Evolutionary conservation across 1,140 invertebrate species (phyloP), one percentile per base, ranked within the genome.

Genomic region (Caerostris darwini): DNA sequence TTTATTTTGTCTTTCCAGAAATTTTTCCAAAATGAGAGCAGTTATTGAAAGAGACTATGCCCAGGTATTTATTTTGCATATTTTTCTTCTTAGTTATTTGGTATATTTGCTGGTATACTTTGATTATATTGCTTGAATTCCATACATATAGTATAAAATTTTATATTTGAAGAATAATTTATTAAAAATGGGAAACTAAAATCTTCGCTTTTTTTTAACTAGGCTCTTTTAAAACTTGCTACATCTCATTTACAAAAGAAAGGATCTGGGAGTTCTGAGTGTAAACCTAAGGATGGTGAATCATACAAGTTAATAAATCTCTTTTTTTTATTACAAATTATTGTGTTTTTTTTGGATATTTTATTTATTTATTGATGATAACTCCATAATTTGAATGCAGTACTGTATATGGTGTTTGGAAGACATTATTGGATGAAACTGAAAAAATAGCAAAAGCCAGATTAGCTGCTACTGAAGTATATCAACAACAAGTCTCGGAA

Each of bases 381-480:
- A 34, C 58, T 10, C 7, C 7, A 58, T 50, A 19, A 34, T 67
- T 82, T 14, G 34, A 34, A 34, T 34, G 34, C 95, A 99, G 98
- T 98, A 99, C 99, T 95, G 98, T 99, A 97, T 99, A 98, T 97
- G 98, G 98, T 95, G 98, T 99, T 17, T 99, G 99, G 99, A 97
- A 98, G 95, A 98, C 98, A 0, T 98, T 99, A 0, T 96, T 99
- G 94, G 98, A 99, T 96, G 99, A 99, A 96, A 99, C 99, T 95
- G 99, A 99, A 95, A 99, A 99, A 95, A 96, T 99, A 95, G 98
- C 98, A 2, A 97, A 98, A 94, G 98, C 98, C 6, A 97, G 98
- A 58, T 96, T 99, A 50, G 98, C 98, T 1, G 98, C 98, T 7
- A 98, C 99, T 17, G 98, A 99, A 96, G 98, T 99, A 34, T 99